phyloP scores from a whole-genome alignment of 2,797 vertebrate species.

The Remorina albescens region DNA sequence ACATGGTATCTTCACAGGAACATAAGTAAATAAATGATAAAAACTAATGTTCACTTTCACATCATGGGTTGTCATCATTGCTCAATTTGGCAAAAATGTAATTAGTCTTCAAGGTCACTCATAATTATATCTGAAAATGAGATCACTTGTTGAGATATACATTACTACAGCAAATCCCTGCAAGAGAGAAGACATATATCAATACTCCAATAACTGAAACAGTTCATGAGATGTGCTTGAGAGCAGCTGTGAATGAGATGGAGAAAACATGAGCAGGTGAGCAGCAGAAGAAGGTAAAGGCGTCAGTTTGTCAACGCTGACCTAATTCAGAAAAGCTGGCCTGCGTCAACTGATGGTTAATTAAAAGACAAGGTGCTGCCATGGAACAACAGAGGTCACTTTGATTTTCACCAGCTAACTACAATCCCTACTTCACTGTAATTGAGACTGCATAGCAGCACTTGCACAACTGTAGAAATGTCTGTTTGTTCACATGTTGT shows the following conservation, averaged over 20 bases:
- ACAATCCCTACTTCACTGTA: not conserved
- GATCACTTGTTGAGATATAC: constrained; percentile 2
- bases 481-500: not conserved
- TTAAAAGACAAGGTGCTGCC: not conserved
- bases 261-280: not conserved
- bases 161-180: not conserved
- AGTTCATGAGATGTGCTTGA: not conserved
- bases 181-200: not conserved
- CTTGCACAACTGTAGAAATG: not conserved
- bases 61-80: not conserved
- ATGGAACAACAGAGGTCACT: constrained; percentile 1
- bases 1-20: too few species aligned
- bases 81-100: not conserved
- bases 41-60: too few species aligned
- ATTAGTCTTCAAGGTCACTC: constrained; percentile 13
- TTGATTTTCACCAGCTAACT: not conserved
- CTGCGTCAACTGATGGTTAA: constrained; percentile 1
- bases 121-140: not conserved
- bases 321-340: not conserved
- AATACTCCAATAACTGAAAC: not conserved
- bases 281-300: too few species aligned
- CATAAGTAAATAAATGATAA: too few species aligned
- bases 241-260: not conserved
- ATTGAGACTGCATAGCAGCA: not conserved
- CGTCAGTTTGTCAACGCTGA: not conserved